Evolutionary conservation across 2,888 invertebrate genomes (phyloP).

Genomic region (Cremastinae sp.): DNA sequence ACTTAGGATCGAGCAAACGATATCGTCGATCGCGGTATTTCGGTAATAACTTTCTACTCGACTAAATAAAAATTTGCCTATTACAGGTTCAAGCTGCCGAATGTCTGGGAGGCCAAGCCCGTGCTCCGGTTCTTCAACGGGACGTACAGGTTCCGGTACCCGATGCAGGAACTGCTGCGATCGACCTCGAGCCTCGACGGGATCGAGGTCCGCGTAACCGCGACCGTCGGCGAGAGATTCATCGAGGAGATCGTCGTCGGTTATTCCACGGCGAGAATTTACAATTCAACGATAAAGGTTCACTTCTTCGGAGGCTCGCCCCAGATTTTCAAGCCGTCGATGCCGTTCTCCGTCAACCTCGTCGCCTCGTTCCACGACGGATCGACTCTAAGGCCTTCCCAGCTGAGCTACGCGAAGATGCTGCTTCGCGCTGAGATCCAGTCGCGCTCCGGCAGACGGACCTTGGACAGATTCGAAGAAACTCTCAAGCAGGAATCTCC

Average conservation of each 20-base stretch:
- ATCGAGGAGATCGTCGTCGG: slow-evolving; percentile 93
- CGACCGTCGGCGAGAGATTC: slow-evolving; percentile 93
- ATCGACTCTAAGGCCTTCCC: slow-evolving; percentile 86
- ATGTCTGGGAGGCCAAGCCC: slow-evolving; percentile 84
- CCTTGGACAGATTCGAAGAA: too few relatives aligned
- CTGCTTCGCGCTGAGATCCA: slow-evolving; percentile 85
- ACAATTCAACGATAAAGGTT: slow-evolving; percentile 91
- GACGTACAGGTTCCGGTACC: slow-evolving; percentile 90
- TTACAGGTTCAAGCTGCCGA: slow-evolving; percentile 85
- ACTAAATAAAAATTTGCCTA: too few relatives aligned
- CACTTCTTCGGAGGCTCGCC: slow-evolving; percentile 94
- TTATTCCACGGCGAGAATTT: slow-evolving; percentile 92
- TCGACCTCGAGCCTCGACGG: slow-evolving; percentile 87
- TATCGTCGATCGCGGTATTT: too few relatives aligned
- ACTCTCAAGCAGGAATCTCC: too few relatives aligned
- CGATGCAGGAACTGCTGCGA: slow-evolving; percentile 88
- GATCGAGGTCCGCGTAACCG: slow-evolving; percentile 91
- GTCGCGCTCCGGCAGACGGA: slow-evolving; percentile 84
- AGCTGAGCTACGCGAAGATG: slow-evolving; percentile 85
- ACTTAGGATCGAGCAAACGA: too few relatives aligned
- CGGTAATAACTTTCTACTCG: too few relatives aligned
- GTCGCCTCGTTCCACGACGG: slow-evolving; percentile 96
- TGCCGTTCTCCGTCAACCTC: slow-evolving; percentile 91
- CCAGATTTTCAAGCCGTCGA: slow-evolving; percentile 96
- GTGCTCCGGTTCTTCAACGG: slow-evolving; percentile 92